Evolutionary conservation across 2,113 vertebrate species (phyloP).

Genomic region (Rattus norvegicus): GRCr8 NC_086023.1:169046501-169047000

Average conservation of each 20-base stretch:
- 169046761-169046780: fast-evolving
- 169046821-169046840: fast-evolving
- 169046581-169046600: not conserved
- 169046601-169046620: not conserved
- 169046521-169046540: fast-evolving
- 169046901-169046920: too few species aligned
- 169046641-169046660: not conserved
- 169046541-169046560: fast-evolving
- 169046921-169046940: not conserved
- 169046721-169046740: not conserved
- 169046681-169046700: too few species aligned
- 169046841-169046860: fast-evolving
- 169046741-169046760: not conserved
- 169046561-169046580: fast-evolving
- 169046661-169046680: fast-evolving
- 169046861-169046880: fast-evolving
- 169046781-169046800: fast-evolving
- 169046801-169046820: fast-evolving
- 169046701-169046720: not conserved
- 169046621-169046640: fast-evolving
- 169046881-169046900: not conserved
- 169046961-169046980: not conserved
- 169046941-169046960: not conserved
- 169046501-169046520: not conserved
- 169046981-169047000: fast-evolving